A percentile compares a stretch with the other conserved stretches of the same genome.
phyloP scores from a whole-genome alignment of 1,140 invertebrate species.

The Berghia stephanieae region DNA sequence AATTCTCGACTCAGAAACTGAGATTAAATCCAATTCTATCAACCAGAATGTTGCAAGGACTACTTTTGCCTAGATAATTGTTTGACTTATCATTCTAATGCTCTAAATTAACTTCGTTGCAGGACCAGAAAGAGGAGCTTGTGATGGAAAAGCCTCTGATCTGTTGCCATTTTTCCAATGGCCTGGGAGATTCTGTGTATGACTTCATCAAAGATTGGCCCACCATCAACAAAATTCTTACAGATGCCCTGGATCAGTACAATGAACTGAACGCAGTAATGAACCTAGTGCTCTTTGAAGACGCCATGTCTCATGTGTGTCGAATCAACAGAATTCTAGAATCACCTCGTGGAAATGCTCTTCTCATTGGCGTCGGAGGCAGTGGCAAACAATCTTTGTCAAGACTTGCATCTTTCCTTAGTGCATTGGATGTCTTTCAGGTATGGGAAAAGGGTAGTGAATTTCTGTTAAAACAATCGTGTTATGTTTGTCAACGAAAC shows the following conservation, averaged over 20 bases:
- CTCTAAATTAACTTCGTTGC: slow-evolving; percentile 41
- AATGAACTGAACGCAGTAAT: slow-evolving; percentile 96
- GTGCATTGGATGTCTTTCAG: slow-evolving; percentile 85
- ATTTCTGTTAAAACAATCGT: no score
- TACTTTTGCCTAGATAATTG: background rate
- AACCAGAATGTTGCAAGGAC: no score
- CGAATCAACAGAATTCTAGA: slow-evolving; percentile 95
- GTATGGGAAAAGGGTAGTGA: no score
- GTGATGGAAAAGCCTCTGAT: slow-evolving; percentile 88
- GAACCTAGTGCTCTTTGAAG: slow-evolving; percentile 96
- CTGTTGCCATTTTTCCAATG: slow-evolving; percentile 90
- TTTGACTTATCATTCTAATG: background rate
- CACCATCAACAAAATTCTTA: slow-evolving; percentile 81
- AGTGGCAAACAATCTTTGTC: slow-evolving; percentile 95
- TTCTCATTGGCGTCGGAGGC: slow-evolving; percentile 94
- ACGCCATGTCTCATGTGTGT: slow-evolving; percentile 93
- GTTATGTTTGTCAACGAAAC: no score
- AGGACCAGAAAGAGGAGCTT: slow-evolving; percentile 84
- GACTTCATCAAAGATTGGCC: slow-evolving; percentile 83
- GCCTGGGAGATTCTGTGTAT: slow-evolving; percentile 95
- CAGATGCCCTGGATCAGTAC: slow-evolving; percentile 90
- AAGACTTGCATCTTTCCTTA: slow-evolving; percentile 91
- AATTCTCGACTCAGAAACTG: no score
- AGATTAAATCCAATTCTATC: no score
- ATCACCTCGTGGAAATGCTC: slow-evolving; percentile 90